Conservation (phyloP, 2,888 invertebrate species). For the Steinernema hermaphroditum region DNA sequence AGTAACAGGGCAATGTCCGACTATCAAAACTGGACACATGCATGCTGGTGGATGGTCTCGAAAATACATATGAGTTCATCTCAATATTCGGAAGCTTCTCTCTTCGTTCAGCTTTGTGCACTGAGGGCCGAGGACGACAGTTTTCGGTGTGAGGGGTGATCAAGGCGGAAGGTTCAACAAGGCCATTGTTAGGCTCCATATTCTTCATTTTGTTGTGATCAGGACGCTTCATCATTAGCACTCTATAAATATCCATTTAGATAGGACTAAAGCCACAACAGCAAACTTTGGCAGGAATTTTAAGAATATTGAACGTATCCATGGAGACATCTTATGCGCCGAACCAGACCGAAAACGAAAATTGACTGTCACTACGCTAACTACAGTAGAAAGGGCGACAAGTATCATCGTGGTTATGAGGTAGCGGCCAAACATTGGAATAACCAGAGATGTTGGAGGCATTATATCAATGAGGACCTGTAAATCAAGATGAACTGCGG, state of each 20-base stretch:
- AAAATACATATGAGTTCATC: conserved; percentile 13
- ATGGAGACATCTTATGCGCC: conserved; percentile 65
- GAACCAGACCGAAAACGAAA: conserved; percentile 64
- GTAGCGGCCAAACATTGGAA: conserved; percentile 67
- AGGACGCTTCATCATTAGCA: conserved; percentile 60
- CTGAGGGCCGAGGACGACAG: not conserved
- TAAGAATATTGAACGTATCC: conserved; percentile 63
- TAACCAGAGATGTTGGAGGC: conserved; percentile 66
- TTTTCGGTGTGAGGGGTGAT: not conserved
- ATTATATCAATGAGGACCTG: conserved; percentile 64
- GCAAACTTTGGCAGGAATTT: conserved; percentile 60
- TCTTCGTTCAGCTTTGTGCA: not conserved
- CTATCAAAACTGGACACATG: conserved; percentile 19
- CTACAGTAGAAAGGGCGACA: conserved; percentile 61
- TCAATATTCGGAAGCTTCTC: not conserved
- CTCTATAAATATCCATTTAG: conserved; percentile 37
- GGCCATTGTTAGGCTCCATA: not conserved
- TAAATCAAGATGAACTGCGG: not conserved
- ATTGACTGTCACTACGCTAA: conserved; percentile 57
- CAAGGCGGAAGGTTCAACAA: not conserved
- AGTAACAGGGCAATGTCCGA: conserved; percentile 2
- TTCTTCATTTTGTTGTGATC: conserved; percentile 44
- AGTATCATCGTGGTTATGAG: conserved; percentile 66
- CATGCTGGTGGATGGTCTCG: conserved; percentile 20
- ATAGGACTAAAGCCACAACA: too few relatives aligned